Conservation (phyloP, 2,888 invertebrate genomes). For the Leucophenga montana region DNA sequence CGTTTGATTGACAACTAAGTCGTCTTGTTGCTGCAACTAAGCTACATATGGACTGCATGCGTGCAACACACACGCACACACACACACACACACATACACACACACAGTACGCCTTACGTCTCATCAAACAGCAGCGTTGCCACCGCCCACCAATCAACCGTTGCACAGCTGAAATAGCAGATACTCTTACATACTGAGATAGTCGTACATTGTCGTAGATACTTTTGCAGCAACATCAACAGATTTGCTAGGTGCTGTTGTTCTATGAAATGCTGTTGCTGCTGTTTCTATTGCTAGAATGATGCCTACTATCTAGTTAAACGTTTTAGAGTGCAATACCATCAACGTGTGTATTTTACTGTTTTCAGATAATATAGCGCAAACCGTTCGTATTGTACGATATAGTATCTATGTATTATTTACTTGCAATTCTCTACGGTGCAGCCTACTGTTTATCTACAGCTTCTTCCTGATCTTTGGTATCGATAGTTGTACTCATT, state of each 20-base stretch:
- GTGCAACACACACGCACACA: too few relatives aligned
- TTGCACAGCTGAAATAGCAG: background rate
- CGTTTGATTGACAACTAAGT: conserved; percentile 69
- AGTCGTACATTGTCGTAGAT: too few relatives aligned
- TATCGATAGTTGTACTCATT: conserved; percentile 21
- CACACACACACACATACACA: too few relatives aligned
- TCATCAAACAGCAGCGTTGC: background rate
- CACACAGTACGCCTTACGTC: too few relatives aligned
- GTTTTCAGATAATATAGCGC: conserved; percentile 15
- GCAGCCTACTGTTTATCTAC: background rate
- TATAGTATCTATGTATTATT: too few relatives aligned
- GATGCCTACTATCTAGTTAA: background rate
- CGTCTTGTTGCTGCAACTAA: conserved; percentile 20
- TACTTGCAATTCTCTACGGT: too few relatives aligned
- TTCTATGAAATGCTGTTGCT: background rate
- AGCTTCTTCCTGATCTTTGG: conserved; percentile 6
- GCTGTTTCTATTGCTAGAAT: background rate
- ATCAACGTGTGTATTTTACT: conserved; percentile 8
- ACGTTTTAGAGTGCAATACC: background rate
- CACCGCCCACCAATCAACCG: conserved; percentile 3
- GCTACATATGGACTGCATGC: conserved; percentile 19
- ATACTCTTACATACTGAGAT: too few relatives aligned
- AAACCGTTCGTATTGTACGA: background rate
- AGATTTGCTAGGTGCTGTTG: background rate
- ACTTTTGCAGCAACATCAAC: too few relatives aligned